Percentiles rank a stretch among this genome's conserved stretches.
These are phyloP conservation scores for Dascillus cervinus DNA, from an alignment of 2,888 invertebrate species.

Conservation along the genomic window DNA sequence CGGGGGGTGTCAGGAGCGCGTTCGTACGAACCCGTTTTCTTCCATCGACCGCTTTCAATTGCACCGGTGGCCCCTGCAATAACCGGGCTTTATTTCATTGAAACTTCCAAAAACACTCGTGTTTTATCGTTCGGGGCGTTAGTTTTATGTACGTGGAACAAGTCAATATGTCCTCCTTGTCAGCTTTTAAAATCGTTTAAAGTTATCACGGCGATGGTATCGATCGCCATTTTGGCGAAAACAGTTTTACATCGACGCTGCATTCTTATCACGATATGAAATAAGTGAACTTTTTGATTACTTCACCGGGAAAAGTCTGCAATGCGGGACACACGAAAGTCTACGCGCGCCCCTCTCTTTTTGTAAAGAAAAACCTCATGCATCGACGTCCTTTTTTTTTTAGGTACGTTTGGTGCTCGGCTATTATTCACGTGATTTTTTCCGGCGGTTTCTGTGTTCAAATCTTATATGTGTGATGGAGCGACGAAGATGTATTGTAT, in stretches of 20 bases:
- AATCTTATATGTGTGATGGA: constrained; percentile 11
- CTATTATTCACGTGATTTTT: not conserved
- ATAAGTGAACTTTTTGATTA: constrained; percentile 18
- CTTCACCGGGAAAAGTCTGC: constrained; percentile 14
- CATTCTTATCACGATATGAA: constrained; percentile 20
- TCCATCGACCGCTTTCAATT: not conserved
- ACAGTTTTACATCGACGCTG: constrained; percentile 6
- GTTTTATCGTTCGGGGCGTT: not conserved
- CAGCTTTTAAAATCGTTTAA: not conserved
- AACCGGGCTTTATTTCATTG: no score
- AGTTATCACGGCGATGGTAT: not conserved
- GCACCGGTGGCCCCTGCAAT: no score
- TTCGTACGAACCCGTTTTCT: not conserved
- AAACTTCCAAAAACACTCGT: no score
- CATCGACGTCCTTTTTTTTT: no score
- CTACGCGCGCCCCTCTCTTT: constrained; percentile 4
- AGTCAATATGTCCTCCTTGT: not conserved
- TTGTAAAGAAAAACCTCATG: constrained; percentile 1
- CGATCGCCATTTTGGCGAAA: not conserved
- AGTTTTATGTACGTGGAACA: not conserved
- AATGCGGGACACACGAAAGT: constrained; percentile 14
- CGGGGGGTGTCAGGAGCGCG: not conserved
- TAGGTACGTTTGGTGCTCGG: constrained; percentile 7
- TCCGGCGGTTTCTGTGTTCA: not conserved
- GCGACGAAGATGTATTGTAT: constrained; percentile 14